Percentiles rank a stretch among this genome's conserved stretches.
phyloP scores from a whole-genome alignment of 2,113 vertebrate species.

The Phainopepla nitens region DNA sequence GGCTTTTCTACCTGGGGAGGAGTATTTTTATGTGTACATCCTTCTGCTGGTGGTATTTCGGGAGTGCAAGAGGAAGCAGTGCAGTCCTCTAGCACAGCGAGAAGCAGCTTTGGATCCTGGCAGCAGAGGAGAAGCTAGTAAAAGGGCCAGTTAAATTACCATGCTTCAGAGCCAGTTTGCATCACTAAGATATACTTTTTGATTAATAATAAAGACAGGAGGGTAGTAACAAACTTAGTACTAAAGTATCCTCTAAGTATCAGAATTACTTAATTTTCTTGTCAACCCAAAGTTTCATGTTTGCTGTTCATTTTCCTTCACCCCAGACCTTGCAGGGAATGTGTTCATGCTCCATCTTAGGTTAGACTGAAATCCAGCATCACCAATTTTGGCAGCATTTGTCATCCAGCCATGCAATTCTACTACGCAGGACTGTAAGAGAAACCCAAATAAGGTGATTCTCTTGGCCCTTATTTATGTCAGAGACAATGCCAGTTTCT shows the following conservation, averaged over 20 bases:
- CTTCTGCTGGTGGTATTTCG: background rate
- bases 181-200: background rate
- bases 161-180: background rate
- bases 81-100: background rate
- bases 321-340: background rate
- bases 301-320: background rate
- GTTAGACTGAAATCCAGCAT: background rate
- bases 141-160: background rate
- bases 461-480: background rate
- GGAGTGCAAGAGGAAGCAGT: background rate
- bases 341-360: background rate
- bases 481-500: slow-evolving; percentile 26
- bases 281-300: background rate
- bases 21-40: background rate
- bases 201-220: background rate
- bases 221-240: background rate
- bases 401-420: background rate
- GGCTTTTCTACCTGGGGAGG: background rate
- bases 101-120: background rate
- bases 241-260: background rate
- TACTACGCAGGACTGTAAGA: background rate
- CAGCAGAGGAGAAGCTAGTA: background rate
- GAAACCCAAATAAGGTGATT: background rate
- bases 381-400: background rate
- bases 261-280: background rate